Evolutionary conservation across 2,888 invertebrate genomes (phyloP).

Genomic region (Ornithoptera priamus): DNA sequence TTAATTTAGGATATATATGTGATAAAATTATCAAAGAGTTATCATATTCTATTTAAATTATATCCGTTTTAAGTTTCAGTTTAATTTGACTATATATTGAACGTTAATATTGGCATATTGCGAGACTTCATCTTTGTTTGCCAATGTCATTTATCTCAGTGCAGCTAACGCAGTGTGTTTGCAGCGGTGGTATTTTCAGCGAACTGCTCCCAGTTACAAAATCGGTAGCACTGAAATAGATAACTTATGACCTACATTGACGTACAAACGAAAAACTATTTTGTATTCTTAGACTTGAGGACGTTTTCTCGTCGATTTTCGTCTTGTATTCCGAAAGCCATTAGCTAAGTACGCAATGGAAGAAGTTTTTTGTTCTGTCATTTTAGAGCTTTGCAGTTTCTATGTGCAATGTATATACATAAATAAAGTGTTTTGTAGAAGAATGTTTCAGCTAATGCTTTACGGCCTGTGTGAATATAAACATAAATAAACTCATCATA

Average conservation of each 20-base stretch:
- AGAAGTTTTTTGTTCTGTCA: conserved; percentile 7
- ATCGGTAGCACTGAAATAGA: conserved; percentile 67
- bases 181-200: conserved; percentile 69
- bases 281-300: conserved; percentile 34
- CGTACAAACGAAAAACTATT: conserved; percentile 41
- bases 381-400: conserved; percentile 1
- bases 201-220: conserved; percentile 60
- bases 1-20: too few relatives aligned
- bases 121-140: conserved; percentile 34
- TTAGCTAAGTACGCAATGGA: conserved; percentile 24
- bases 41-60: too few relatives aligned
- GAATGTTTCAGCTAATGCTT: too few relatives aligned
- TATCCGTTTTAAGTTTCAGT: too few relatives aligned
- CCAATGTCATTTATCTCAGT: conserved; percentile 44
- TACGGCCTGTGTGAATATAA: too few relatives aligned
- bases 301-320: background rate
- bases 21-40: too few relatives aligned
- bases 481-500: too few relatives aligned
- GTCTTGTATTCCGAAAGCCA: conserved; percentile 29
- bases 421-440: too few relatives aligned
- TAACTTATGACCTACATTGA: conserved; percentile 67
- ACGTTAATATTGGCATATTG: conserved; percentile 3
- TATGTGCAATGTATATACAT: background rate
- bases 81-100: background rate
- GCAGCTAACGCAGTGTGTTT: conserved; percentile 56